Evolutionary conservation across 1,140 invertebrate species (phyloP), one percentile per base, ranked within the genome.

Genomic region (Hesperophylax magnus): DNA sequence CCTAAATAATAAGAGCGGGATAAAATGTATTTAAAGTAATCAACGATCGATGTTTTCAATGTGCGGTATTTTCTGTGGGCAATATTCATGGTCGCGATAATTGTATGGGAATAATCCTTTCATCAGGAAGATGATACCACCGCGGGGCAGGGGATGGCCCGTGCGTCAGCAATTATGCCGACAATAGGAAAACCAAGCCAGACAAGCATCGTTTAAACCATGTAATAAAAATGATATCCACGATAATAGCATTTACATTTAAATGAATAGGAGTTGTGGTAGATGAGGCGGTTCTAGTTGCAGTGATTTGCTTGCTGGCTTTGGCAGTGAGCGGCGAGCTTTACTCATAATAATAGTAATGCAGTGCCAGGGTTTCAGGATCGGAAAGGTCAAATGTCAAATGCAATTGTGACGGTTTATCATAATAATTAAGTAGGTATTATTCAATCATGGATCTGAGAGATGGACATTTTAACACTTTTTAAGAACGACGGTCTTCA

Each of bases 161-260:
- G 53, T 15, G 54, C 77, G 81, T 82, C 81, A 82, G 71, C 81
- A 67, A 76, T 79, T 67, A 56, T 54, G 77, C 80, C 80, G 80
- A 81, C 80, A 81, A 78, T 81, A 69, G 76, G 34, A 77, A 39
- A 69, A 77, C 17, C 61, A 15, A 54, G 52, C 53, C 24, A 20
- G 39, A 58, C 24, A 56, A 69, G 52, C 53, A 56, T 63, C 65
- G 61, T 71, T 71, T 79, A 79, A 79, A 47, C 69, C 56, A 27
- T 79, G 77, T 58, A 60, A 72, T 71, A 79, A 71, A 72, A 71
- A 71, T 53, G 56, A 61, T 67, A 53, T 17, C 47, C 60, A 61
- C 20, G 56, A 52, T 71, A 71, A 72, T 79, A 63, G 77, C 60
- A 79, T 79, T 79, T 79, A 58, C 78, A 79, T 79, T 71, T 79